phyloP scores from a whole-genome alignment of 2,797 vertebrate species.

The Odontamblyopus lacepedii region DNA sequence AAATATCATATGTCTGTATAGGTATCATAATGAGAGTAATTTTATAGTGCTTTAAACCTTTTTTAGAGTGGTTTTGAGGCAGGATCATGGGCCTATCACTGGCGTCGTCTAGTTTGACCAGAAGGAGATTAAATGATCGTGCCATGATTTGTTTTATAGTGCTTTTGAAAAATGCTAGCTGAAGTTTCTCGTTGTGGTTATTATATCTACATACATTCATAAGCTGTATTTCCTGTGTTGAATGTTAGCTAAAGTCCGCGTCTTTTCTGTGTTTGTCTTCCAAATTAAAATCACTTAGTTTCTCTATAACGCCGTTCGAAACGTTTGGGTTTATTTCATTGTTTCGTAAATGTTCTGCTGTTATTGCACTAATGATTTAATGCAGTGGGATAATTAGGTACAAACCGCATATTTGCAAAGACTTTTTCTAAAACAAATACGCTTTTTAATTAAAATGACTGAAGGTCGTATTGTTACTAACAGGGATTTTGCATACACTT shows the following conservation, averaged over 20 bases:
- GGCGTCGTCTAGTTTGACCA: slow-evolving; percentile 56
- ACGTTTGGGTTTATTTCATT: slow-evolving; percentile 37
- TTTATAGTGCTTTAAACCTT: slow-evolving; percentile 78
- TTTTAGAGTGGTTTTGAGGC: not conserved
- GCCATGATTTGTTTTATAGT: slow-evolving; percentile 68
- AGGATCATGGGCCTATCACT: slow-evolving; percentile 22
- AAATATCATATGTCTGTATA: slow-evolving; percentile 75
- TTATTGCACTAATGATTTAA: slow-evolving; percentile 59
- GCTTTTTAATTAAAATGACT: slow-evolving; percentile 31
- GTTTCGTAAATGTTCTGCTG: slow-evolving; percentile 45
- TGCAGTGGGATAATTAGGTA: slow-evolving; percentile 49
- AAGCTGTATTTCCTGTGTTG: slow-evolving; percentile 55
- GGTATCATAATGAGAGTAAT: slow-evolving; percentile 70
- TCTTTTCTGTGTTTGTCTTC: slow-evolving; percentile 76
- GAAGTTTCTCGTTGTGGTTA: slow-evolving; percentile 55
- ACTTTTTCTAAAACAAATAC: slow-evolving; percentile 18
- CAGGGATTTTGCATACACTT: slow-evolving; percentile 22
- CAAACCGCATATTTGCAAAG: slow-evolving; percentile 51
- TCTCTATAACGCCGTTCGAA: slow-evolving; percentile 59
- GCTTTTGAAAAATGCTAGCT: slow-evolving; percentile 68
- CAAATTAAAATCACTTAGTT: slow-evolving; percentile 59
- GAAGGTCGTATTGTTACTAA: slow-evolving; percentile 9
- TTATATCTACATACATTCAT: slow-evolving; percentile 48
- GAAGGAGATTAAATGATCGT: slow-evolving; percentile 62
- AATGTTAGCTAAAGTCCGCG: slow-evolving; percentile 56